Percentiles rank a stretch among this genome's conserved stretches.
These are phyloP conservation scores for Trialeurodes vaporariorum DNA, from an alignment of 1,140 invertebrate genomes.

Conservation along the genomic window DNA sequence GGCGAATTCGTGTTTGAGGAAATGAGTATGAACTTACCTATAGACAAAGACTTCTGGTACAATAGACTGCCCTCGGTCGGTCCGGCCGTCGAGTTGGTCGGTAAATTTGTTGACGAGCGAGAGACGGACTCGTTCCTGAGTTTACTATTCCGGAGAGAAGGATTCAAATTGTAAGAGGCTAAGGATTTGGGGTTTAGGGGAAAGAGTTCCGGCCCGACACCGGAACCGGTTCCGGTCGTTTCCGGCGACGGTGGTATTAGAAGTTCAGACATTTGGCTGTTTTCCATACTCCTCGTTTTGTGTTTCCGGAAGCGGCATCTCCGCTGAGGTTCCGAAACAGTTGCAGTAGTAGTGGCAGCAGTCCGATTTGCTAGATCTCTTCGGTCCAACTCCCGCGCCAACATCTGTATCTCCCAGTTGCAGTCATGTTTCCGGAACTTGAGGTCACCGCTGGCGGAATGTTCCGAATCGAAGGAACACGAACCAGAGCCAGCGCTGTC, in stretches of 20 bases:
- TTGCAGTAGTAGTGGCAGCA: background rate
- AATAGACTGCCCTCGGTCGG: background rate
- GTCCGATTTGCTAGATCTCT: constrained; percentile 34
- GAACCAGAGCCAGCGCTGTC: constrained; percentile 22
- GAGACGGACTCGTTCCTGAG: background rate
- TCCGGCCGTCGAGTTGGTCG: too few relatives aligned
- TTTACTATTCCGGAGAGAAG: background rate
- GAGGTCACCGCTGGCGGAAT: constrained; percentile 29
- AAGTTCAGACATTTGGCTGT: background rate
- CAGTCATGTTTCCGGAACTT: constrained; percentile 37
- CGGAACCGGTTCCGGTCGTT: too few relatives aligned
- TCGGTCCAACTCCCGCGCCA: constrained; percentile 49
- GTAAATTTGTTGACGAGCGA: background rate
- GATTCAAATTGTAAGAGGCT: background rate
- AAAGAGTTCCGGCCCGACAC: background rate
- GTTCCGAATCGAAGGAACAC: constrained; percentile 22
- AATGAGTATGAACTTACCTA: too few relatives aligned
- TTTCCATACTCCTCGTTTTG: background rate
- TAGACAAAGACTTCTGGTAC: background rate
- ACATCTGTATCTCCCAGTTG: constrained; percentile 66
- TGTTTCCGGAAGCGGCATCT: background rate
- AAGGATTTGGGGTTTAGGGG: background rate
- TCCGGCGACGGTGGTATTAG: background rate
- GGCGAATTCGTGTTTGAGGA: too few relatives aligned
- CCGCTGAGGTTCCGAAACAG: background rate